Conservation (phyloP, 2,113 vertebrate species). For the Brienomyrus longianalis region DNA sequence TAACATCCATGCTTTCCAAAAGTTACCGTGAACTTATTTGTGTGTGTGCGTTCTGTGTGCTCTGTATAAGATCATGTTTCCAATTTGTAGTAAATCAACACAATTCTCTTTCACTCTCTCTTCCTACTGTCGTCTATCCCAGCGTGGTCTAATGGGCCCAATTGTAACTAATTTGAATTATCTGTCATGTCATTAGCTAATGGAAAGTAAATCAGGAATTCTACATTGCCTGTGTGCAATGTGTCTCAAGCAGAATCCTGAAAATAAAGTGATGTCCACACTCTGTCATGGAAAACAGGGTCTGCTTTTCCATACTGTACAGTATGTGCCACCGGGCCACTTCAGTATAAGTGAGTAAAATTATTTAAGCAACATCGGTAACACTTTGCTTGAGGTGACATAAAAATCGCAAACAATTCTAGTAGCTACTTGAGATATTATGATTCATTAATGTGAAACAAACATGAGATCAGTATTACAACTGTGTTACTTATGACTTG, state of each 20-base stretch:
- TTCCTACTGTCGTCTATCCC: neutral
- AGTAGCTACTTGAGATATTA: neutral
- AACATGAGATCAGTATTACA: neutral
- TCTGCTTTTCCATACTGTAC: neutral
- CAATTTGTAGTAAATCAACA: neutral
- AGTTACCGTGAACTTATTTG: neutral
- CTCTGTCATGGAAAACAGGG: neutral
- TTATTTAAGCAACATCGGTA: neutral
- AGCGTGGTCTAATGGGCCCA: neutral
- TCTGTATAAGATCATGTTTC: neutral
- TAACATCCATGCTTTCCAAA: neutral
- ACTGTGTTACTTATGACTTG: neutral
- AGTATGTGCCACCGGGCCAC: neutral
- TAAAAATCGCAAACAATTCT: neutral
- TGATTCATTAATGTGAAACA: neutral
- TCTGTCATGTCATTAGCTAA: conserved; percentile 17
- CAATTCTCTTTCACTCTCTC: neutral
- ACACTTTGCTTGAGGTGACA: neutral
- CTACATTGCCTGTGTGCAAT: neutral
- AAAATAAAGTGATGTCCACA: neutral
- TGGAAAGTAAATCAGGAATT: conserved; percentile 4
- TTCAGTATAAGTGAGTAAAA: neutral
- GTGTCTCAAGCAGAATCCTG: neutral
- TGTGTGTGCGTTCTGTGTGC: neutral
- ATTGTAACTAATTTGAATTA: conserved; percentile 16